These are phyloP conservation scores for Pomatostomus ruficeps DNA, from an alignment of 2,113 vertebrate species.

Conservation along the genomic window DNA sequence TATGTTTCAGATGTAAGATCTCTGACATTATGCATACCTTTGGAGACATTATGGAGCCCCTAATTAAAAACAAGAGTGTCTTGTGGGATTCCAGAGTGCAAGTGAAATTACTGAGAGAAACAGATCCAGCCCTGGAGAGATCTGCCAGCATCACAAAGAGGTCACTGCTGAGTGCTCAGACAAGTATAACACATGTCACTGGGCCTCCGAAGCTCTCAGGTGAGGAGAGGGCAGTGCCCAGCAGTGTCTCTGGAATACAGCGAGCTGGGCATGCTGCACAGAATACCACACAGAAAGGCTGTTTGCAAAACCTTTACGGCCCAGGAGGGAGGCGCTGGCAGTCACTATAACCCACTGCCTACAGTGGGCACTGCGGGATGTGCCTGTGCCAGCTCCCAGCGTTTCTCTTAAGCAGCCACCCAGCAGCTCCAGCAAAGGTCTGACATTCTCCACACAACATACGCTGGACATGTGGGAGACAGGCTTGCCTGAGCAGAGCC, in stretches of 20 bases:
- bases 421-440: not conserved
- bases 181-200: not conserved
- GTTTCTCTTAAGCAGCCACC: not conserved
- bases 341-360: not conserved
- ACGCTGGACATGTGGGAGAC: accelerated
- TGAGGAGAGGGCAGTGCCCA: not conserved
- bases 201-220: not conserved
- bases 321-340: not conserved
- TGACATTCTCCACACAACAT: not conserved
- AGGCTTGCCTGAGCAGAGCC: not conserved
- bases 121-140: not conserved
- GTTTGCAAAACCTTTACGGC: not conserved
- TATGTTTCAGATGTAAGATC: not conserved
- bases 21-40: not conserved
- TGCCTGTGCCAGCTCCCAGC: not conserved
- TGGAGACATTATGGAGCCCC: not conserved
- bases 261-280: not conserved
- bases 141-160: not conserved
- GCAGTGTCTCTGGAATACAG: not conserved
- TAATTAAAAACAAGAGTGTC: slow-evolving; percentile 11
- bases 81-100: not conserved
- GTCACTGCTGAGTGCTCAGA: not conserved
- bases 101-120: slow-evolving; percentile 12
- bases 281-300: not conserved
- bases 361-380: not conserved